Evolutionary conservation across 2,113 vertebrate genomes (phyloP).

Genomic region (Solea solea): DNA sequence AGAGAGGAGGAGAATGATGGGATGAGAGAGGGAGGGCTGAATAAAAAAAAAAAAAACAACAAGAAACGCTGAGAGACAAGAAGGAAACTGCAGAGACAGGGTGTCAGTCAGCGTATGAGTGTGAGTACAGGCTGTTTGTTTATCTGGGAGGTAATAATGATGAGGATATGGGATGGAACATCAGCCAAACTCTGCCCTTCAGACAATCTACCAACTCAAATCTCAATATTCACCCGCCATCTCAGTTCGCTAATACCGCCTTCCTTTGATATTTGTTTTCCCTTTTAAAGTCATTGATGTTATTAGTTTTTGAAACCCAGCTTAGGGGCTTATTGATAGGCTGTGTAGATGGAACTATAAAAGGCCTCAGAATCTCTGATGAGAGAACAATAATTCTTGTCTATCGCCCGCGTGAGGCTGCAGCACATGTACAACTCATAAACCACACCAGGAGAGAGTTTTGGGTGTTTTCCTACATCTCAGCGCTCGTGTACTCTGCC

Average conservation of each 20-base stretch:
- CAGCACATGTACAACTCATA: constrained; percentile 42
- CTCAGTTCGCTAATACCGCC: constrained; percentile 56
- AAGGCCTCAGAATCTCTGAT: constrained; percentile 64
- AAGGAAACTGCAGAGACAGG: constrained; percentile 37
- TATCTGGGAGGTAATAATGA: constrained; percentile 43
- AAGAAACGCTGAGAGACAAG: constrained; percentile 31
- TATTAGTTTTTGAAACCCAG: constrained; percentile 78
- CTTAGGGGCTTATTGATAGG: constrained; percentile 71
- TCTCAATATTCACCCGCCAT: constrained; percentile 62
- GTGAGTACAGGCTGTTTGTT: constrained; percentile 28
- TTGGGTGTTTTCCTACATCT: constrained; percentile 38
- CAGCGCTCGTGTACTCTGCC: constrained; percentile 28
- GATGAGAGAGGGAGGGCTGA: constrained; percentile 32
- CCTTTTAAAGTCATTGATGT: constrained; percentile 74
- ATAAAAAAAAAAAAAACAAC: background rate
- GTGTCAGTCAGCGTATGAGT: constrained; percentile 42
- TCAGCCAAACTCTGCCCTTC: constrained; percentile 54
- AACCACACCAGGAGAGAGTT: constrained; percentile 20
- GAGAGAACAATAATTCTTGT: constrained; percentile 64
- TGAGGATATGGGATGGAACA: constrained; percentile 45
- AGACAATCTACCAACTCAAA: constrained; percentile 55
- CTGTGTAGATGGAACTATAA: constrained; percentile 62
- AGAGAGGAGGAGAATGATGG: constrained; percentile 6
- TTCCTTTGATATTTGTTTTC: constrained; percentile 77
- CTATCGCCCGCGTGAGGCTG: constrained; percentile 41